Conservation (phyloP, 2,797 vertebrate species). For the Mallotus villosus region DNA sequence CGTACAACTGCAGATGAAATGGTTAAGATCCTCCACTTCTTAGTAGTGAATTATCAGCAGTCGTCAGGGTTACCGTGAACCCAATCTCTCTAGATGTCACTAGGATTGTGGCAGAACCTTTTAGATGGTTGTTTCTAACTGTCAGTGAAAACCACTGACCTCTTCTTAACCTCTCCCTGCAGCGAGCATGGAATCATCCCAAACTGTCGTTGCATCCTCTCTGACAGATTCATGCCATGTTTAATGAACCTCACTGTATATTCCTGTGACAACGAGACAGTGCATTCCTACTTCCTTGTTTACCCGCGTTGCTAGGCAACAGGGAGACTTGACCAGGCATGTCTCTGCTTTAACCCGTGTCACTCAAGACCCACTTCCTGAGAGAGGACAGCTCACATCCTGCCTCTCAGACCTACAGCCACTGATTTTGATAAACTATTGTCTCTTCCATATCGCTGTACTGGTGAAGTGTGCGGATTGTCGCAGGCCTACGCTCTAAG, state of each 20-base stretch:
- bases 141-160: background rate
- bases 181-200: background rate
- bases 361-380: background rate
- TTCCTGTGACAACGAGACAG: too few relatives aligned
- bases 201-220: background rate
- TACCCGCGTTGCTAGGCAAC: background rate
- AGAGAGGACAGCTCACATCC: background rate
- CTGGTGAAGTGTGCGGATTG: slow-evolving; percentile 5
- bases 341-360: background rate
- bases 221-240: too few relatives aligned
- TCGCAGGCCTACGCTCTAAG: slow-evolving; percentile 3
- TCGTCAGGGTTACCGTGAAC: background rate
- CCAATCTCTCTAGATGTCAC: background rate
- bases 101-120: background rate
- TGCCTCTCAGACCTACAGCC: background rate
- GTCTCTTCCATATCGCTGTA: background rate
- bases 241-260: too few relatives aligned
- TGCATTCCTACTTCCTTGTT: background rate
- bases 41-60: background rate
- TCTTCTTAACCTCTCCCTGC: background rate
- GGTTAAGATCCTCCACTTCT: too few relatives aligned
- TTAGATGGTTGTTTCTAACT: background rate
- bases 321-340: background rate
- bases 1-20: too few relatives aligned
- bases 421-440: background rate